Percentiles rank a stretch among this genome's conserved stretches.
These are phyloP conservation scores for Eptesicus fuscus DNA, from an alignment of 2,113 vertebrate genomes.

Conservation along the genomic window DNA sequence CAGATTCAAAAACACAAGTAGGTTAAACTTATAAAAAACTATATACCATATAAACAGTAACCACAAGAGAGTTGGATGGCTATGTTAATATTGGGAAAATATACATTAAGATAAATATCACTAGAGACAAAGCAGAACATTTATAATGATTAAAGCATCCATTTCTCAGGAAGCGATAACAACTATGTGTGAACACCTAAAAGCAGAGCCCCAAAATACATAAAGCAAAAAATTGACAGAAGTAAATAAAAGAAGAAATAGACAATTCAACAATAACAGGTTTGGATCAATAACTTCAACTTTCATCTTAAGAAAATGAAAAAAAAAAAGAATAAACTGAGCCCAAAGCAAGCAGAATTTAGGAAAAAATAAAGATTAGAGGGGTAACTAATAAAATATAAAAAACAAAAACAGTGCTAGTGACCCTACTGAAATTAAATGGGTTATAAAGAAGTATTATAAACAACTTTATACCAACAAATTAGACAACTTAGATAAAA, in stretches of 20 bases:
- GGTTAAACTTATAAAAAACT: not conserved
- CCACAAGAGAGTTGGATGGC: not conserved
- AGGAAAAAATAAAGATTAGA: not conserved
- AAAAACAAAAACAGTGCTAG: not conserved
- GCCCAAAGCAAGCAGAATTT: not conserved
- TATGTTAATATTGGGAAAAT: not conserved
- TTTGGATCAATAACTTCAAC: not conserved
- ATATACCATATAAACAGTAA: not conserved
- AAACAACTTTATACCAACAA: not conserved
- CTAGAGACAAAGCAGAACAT: not conserved
- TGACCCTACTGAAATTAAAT: not conserved
- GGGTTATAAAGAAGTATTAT: not conserved
- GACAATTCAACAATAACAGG: not conserved
- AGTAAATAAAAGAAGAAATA: not conserved
- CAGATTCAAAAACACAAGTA: not conserved
- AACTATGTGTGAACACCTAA: not conserved
- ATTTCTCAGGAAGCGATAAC: not conserved
- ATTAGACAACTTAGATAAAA: slow-evolving; percentile 5
- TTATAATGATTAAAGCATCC: not conserved
- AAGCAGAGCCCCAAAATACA: not conserved
- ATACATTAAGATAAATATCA: not conserved
- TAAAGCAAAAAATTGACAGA: slow-evolving; percentile 12
- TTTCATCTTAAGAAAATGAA: not conserved
- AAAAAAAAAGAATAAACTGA: not conserved
- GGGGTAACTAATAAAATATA: not conserved